phyloP scores from a whole-genome alignment of 2,797 vertebrate genomes.

The Synanceia verrucosa region DNA sequence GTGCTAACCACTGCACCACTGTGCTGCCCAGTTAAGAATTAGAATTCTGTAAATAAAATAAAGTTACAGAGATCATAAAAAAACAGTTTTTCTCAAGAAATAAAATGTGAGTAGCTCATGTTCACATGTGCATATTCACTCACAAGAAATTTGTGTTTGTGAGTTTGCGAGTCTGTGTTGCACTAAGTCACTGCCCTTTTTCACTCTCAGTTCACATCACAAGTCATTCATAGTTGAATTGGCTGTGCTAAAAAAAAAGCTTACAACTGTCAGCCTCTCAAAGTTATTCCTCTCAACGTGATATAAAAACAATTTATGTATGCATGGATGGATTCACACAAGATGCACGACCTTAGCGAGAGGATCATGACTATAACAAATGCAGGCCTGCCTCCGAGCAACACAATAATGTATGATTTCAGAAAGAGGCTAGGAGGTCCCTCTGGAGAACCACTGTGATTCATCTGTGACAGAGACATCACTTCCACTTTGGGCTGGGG shows the following conservation, averaged over 20 bases:
- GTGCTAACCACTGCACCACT: too few relatives aligned
- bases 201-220: constrained; percentile 16
- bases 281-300: constrained; percentile 27
- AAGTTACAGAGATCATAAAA: neutral
- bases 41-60: too few relatives aligned
- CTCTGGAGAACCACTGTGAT: constrained; percentile 62
- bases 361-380: constrained; percentile 60
- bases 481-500: constrained; percentile 63
- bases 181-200: constrained; percentile 15
- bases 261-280: constrained; percentile 31
- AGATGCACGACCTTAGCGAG: constrained; percentile 41
- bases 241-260: constrained; percentile 20
- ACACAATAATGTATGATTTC: constrained; percentile 69
- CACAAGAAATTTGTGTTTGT: constrained; percentile 6
- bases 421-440: constrained; percentile 68
- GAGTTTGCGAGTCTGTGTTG: constrained; percentile 3
- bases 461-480: constrained; percentile 78
- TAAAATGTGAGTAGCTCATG: neutral
- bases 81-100: neutral
- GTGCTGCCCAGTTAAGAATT: too few relatives aligned
- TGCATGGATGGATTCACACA: constrained; percentile 46
- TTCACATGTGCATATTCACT: neutral
- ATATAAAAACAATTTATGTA: constrained; percentile 48
- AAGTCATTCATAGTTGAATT: constrained; percentile 16
- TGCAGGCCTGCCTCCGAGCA: constrained; percentile 47